Evolutionary conservation across 2,797 vertebrate species (phyloP).

Genomic region (Potorous gilbertii): DNA sequence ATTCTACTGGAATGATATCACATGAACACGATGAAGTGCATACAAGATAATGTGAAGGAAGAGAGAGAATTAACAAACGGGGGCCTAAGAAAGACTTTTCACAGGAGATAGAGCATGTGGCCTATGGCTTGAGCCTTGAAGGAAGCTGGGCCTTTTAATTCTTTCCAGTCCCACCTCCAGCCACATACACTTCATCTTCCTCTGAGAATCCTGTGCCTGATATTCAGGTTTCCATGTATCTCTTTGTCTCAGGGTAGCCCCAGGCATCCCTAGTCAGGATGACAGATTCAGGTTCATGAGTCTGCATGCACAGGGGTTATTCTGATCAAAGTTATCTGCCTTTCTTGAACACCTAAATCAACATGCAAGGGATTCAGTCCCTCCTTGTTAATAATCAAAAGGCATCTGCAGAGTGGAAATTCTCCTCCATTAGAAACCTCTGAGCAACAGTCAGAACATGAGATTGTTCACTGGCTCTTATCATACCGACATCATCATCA

Average conservation of each 20-base stretch:
- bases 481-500: conserved; percentile 54
- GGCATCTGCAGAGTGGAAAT: conserved; percentile 64
- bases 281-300: background rate
- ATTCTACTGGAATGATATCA: background rate
- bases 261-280: background rate
- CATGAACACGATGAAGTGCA: background rate
- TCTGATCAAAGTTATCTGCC: background rate
- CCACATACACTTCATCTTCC: background rate
- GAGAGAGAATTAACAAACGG: background rate
- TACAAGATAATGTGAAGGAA: background rate
- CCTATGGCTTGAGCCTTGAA: background rate
- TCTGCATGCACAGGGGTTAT: background rate
- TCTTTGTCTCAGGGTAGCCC: background rate
- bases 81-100: background rate
- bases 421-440: background rate
- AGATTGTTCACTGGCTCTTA: background rate
- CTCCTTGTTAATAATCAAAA: conserved; percentile 20
- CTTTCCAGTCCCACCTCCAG: background rate
- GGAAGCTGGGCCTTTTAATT: background rate
- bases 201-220: background rate
- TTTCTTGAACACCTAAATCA: conserved; percentile 23
- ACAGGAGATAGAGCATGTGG: background rate
- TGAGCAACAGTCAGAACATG: conserved; percentile 42
- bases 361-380: background rate
- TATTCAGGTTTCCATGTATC: background rate